Percentiles rank a stretch among this genome's conserved stretches.
phyloP scores from a whole-genome alignment of 2,888 invertebrate species.

The Bhutanitis thaidina region DNA sequence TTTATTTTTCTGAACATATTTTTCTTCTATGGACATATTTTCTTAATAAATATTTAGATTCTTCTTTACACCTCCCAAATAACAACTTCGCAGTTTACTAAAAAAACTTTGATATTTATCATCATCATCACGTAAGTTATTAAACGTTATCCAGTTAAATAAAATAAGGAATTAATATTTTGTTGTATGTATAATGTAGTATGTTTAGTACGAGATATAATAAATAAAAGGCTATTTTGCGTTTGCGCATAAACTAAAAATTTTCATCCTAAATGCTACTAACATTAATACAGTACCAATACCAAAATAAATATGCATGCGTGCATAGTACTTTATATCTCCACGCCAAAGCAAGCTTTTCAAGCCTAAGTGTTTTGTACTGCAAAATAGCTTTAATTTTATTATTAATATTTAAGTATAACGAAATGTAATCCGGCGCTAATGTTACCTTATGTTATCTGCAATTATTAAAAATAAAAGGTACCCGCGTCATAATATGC shows the following conservation, averaged over 20 bases:
- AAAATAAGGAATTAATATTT: background rate
- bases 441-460: constrained; percentile 70
- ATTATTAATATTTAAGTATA: constrained; percentile 17
- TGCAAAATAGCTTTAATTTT: constrained; percentile 19
- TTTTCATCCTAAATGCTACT: no score
- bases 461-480: constrained; percentile 42
- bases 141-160: constrained; percentile 5
- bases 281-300: no score
- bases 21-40: no score
- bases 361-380: background rate
- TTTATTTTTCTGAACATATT: no score
- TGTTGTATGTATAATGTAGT: background rate
- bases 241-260: no score
- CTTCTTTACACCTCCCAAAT: no score
- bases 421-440: constrained; percentile 54
- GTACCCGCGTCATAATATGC: constrained; percentile 54
- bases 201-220: background rate
- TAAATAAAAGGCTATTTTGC: background rate
- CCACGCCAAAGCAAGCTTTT: no score
- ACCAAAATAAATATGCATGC: no score
- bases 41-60: background rate
- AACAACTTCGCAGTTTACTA: background rate
- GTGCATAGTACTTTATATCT: no score
- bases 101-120: constrained; percentile 30
- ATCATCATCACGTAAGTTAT: constrained; percentile 25